Base-by-base conservation (phyloP, 2,797 vertebrate species). In the Platalea minor region DNA sequence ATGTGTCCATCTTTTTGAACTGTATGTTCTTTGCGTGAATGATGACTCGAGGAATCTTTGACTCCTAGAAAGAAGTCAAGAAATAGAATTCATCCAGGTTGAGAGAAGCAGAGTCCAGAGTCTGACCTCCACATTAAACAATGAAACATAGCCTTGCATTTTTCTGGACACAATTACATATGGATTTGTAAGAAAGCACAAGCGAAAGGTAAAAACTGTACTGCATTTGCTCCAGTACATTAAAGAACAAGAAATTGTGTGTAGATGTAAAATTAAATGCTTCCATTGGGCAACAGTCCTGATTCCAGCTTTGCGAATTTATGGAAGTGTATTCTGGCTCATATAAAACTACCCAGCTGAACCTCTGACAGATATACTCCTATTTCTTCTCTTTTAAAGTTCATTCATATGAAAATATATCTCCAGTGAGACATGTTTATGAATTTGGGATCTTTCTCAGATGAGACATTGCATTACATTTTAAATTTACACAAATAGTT, bases 181-280 rank as follows among this genome's bases (percentile, higher is more conserved):
- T 4, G 17, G 18, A 45, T 85, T 89, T 60, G 8, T 83, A 54
- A 67, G 68, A 88, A 87, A 92, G 43, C 41, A 54, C 18, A 61
- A 88, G 37, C 35, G 90, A 68, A 82, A 82, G 25, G 28, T 89
- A 56, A 67, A 93, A 93, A 28, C n/a, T 76, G 26, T 28, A 21
- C 54, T 93, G 63, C 21, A 4, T 79, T 85, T 78, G 9, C 84
- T 85, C 35, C 17, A 65, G 37, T 57, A 43, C 1, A 2, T 83
- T 81, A 75, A 88, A 63, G 46, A 60, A 91, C 35, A 88, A 90
- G 31, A 89, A 89, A 50, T 46, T 24, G 41, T 78, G 41, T 67
- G 79, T 88, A 53, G 45, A 85, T 70, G 50, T 95, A 74, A 96
- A 96, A 96, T 94, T 87, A 93, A 95, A 96, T 84, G 72, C 92